These are phyloP conservation scores for Porites divaricata DNA, from an alignment of 92 coral and sea anemone genomes.

Conservation along the genomic window DNA sequence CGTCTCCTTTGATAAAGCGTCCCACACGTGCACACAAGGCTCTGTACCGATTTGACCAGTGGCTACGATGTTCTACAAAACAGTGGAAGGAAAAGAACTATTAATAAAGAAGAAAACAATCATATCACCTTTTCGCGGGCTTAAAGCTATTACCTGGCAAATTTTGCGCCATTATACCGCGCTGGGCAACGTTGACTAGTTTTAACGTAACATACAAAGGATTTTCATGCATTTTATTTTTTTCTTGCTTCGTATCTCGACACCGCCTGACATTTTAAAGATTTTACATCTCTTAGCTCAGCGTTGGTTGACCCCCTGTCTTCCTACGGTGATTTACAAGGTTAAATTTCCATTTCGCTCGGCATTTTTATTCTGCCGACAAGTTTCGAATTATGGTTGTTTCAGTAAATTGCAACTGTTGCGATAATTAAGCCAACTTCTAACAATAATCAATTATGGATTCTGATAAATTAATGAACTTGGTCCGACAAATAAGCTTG, in stretches of 20 bases:
- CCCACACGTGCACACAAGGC: conserved; percentile 97
- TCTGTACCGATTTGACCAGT: conserved; percentile 98
- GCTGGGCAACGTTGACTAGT: neutral
- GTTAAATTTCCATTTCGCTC: neutral
- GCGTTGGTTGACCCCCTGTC: too few relatives aligned
- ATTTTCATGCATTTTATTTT: too few relatives aligned
- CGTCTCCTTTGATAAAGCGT: conserved; percentile 90
- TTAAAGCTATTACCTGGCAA: neutral
- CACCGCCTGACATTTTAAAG: too few relatives aligned
- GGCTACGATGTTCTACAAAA: conserved; percentile 87
- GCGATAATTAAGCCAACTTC: neutral
- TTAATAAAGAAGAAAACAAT: neutral
- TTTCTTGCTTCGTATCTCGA: too few relatives aligned
- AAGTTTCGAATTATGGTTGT: neutral
- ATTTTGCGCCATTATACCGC: neutral
- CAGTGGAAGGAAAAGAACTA: neutral
- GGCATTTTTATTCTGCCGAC: neutral
- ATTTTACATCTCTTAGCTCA: too few relatives aligned
- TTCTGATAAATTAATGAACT: too few relatives aligned
- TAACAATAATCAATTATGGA: too few relatives aligned
- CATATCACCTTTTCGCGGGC: neutral
- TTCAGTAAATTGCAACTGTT: neutral
- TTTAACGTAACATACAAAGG: neutral
- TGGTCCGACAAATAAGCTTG: neutral
- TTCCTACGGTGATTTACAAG: too few relatives aligned